A percentile compares a stretch with the other conserved stretches of the same genome.
Conservation (phyloP, 2,797 vertebrate species). For the Ctenochaetus hawaiiensis region DNA sequence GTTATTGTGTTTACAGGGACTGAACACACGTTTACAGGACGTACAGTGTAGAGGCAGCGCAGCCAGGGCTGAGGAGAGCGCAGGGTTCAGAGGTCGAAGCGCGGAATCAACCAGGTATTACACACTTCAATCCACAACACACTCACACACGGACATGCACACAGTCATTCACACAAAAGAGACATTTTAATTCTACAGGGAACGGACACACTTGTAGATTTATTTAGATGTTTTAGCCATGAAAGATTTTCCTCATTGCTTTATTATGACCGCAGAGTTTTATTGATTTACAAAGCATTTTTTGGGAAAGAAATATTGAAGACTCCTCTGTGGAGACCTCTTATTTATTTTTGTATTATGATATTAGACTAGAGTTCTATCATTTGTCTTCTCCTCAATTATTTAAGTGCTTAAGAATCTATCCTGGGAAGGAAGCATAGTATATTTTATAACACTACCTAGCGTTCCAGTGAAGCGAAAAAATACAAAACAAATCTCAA, state of each 20-base stretch:
- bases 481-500: constrained; percentile 24
- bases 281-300: constrained; percentile 69
- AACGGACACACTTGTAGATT: constrained; percentile 68
- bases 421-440: constrained; percentile 48
- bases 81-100: constrained; percentile 56
- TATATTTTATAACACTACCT: constrained; percentile 74
- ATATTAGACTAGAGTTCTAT: constrained; percentile 68
- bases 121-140: constrained; percentile 57
- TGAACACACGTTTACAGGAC: constrained; percentile 77
- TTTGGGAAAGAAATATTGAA: constrained; percentile 63
- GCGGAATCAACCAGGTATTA: constrained; percentile 82
- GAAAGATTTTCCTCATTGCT: constrained; percentile 55
- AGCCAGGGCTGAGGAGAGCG: constrained; percentile 45
- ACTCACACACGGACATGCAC: constrained; percentile 43
- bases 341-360: constrained; percentile 83
- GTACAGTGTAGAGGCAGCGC: constrained; percentile 37
- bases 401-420: constrained; percentile 50
- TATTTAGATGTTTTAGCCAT: constrained; percentile 68
- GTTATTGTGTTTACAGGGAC: constrained; percentile 67
- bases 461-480: constrained; percentile 51
- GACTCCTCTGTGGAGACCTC: constrained; percentile 50
- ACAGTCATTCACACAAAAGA: constrained; percentile 48
- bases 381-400: constrained; percentile 71
- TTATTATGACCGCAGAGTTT: constrained; percentile 65
- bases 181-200: constrained; percentile 65